A percentile compares a stretch with the other conserved stretches of the same genome.
Evolutionary conservation across 1,140 invertebrate species (phyloP).

Genomic region (Drosophila asahinai): DNA sequence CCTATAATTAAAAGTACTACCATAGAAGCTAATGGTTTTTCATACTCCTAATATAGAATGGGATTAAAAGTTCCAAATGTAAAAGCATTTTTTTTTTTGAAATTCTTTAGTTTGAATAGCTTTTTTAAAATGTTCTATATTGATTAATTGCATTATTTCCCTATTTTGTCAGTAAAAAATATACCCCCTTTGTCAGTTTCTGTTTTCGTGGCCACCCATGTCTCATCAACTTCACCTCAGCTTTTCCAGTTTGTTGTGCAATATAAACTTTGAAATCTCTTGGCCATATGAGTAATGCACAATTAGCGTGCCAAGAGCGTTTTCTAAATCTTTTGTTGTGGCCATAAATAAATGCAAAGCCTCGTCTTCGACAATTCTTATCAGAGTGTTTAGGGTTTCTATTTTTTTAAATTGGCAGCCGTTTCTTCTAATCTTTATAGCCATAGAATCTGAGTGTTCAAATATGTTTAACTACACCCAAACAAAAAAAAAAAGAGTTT

Average conservation of each 20-base stretch:
- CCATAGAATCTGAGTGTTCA: not conserved
- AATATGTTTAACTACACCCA: not conserved
- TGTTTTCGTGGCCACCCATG: not conserved
- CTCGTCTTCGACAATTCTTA: not conserved
- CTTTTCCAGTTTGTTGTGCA: conserved; percentile 41
- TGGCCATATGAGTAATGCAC: conserved; percentile 32
- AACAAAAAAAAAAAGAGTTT: too few species aligned
- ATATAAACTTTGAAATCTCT: conserved; percentile 41
- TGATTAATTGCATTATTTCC: not conserved
- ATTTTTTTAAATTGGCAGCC: not conserved
- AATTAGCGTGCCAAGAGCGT: conserved; percentile 1
- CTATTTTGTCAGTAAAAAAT: not conserved
- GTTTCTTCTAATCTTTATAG: conserved; percentile 6
- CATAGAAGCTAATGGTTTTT: too few species aligned
- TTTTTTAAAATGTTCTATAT: too few species aligned
- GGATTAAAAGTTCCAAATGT: too few species aligned
- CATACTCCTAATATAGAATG: too few species aligned
- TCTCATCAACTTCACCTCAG: conserved; percentile 6
- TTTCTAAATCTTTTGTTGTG: conserved; percentile 6
- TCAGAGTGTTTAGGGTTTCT: conserved; percentile 4
- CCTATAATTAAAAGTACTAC: not conserved
- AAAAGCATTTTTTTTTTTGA: too few species aligned
- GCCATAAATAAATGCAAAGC: conserved; percentile 15
- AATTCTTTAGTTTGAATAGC: too few species aligned
- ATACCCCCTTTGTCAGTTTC: not conserved